Evolutionary conservation across 2,888 invertebrate species (phyloP).

Genomic region (Morinoia aosen): DNA sequence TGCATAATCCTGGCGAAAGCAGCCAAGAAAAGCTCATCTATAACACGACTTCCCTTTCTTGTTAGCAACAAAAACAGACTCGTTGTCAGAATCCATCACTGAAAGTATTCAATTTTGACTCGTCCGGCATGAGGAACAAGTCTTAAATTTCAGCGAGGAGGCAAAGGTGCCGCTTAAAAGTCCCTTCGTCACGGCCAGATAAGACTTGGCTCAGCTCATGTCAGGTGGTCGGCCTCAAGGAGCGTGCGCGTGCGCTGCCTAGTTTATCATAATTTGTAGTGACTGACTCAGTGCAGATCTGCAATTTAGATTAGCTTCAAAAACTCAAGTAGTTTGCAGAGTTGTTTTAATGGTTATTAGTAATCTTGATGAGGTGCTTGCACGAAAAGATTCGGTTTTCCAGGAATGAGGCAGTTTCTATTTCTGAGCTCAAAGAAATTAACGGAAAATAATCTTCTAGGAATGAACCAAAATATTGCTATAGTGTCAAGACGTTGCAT

Average conservation of each 20-base stretch:
- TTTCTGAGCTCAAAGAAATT: not conserved
- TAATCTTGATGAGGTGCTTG: not conserved
- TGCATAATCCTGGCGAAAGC: not conserved
- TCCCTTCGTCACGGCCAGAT: conserved; percentile 24
- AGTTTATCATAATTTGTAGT: conserved; percentile 13
- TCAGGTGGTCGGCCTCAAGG: not conserved
- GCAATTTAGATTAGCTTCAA: conserved; percentile 20
- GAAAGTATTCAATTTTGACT: conserved; percentile 40
- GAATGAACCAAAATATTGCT: not conserved
- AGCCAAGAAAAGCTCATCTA: not conserved
- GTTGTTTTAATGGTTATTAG: conserved; percentile 23
- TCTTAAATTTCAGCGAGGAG: conserved; percentile 6
- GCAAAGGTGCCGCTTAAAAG: conserved; percentile 20
- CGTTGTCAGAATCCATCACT: conserved; percentile 12
- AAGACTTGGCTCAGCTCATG: not conserved
- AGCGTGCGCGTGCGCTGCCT: not conserved
- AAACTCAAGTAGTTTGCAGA: not conserved
- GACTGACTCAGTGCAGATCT: conserved; percentile 19
- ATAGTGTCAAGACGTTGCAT: not conserved
- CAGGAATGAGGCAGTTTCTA: not conserved
- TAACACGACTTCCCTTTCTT: not conserved
- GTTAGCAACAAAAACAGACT: conserved; percentile 32
- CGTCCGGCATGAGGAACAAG: conserved; percentile 20
- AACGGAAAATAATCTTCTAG: not conserved
- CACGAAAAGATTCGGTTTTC: not conserved